Evolutionary conservation across 2,113 vertebrate genomes (phyloP), one percentile per base, ranked within the genome.

Genomic region (Triplophysa siluroides): DNA sequence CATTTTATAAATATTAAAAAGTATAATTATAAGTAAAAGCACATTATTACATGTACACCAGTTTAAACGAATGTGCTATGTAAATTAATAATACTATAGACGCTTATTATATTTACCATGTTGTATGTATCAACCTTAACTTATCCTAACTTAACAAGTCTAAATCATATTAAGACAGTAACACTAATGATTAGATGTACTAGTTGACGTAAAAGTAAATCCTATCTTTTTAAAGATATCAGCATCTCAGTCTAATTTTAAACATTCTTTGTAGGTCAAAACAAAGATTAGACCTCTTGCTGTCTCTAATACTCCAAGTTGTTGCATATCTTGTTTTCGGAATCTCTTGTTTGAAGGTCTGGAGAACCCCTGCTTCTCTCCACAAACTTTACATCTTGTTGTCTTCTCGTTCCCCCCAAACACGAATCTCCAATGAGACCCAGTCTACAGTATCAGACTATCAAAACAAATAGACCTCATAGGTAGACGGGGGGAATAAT

Each of bases 391-490:
- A 26, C 65, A 71, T 83, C 78, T 83, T 69, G 14, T 12, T 69
- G 71, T 79, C 78, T 85, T 80, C 76, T 62, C 43, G 29, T 56
- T 75, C 76, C 85, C 81, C 81, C 64, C 81, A 87, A 86, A 86
- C 84, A 82, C 66, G 26, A 50, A 64, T 45, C 64, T 81, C 24
- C 64, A 64, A 54, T 13, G 81, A 80, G 78, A 67, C 82, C 76
- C 61, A 64, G 75, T 66, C 65, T 58, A 73, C 79, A 38, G 33
- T 21, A 67, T 41, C 21, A 76, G 67, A 62, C 84, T 83, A 83
- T 85, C 79, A 84, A 85, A 85, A 85, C 85, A 86, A 85, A 76
- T 16, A 82, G n/a, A 56, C 21, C 74, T 76, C 70, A 68, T 65
- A 47, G 54, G 24, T 29, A 66, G 14, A 43, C 11, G 69, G 33